A percentile compares a stretch with the other conserved stretches of the same genome.
Conservation (phyloP, 2,797 vertebrate genomes). For the Heliangelus exortis region DNA sequence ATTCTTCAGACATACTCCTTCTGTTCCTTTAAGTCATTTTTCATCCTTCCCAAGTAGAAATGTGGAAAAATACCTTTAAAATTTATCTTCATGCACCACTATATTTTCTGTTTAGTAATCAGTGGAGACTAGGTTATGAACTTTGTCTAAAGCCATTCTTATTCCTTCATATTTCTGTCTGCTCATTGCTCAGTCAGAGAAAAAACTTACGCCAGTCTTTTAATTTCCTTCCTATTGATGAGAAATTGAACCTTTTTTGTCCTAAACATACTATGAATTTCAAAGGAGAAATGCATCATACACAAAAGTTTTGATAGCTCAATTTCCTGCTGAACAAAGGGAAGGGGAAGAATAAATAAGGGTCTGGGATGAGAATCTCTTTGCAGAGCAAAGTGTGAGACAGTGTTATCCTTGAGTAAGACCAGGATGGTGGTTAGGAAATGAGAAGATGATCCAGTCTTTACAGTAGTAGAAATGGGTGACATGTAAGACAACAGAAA, state of each 20-base stretch:
- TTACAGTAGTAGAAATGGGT: background rate
- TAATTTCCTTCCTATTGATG: background rate
- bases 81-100: background rate
- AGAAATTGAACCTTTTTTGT: background rate
- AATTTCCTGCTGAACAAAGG: background rate
- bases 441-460: background rate
- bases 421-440: background rate
- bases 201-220: background rate
- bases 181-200: background rate
- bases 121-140: background rate
- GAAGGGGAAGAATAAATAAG: background rate
- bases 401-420: background rate
- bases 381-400: fast-evolving
- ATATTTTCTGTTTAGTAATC: background rate
- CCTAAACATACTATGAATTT: background rate
- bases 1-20: background rate
- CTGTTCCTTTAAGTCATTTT: background rate
- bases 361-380: background rate
- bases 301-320: background rate
- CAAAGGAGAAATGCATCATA: background rate
- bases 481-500: background rate
- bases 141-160: background rate
- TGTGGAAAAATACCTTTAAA: background rate
- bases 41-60: background rate
- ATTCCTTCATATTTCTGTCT: background rate